These are phyloP conservation scores for Siniperca obscura DNA, from an alignment of 2,797 vertebrate genomes.

Conservation along the genomic window DNA sequence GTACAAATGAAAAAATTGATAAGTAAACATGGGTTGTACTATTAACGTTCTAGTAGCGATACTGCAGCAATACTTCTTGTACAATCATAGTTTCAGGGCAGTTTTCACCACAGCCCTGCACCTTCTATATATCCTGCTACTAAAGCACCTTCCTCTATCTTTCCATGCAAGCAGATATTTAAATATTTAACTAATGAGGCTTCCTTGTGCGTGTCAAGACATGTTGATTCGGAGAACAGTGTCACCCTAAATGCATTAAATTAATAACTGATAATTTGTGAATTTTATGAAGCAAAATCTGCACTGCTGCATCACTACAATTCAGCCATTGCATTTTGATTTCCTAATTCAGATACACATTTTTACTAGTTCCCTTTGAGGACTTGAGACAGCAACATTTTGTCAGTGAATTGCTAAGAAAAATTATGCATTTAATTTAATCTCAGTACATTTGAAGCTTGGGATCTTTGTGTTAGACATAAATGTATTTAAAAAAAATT, in stretches of 20 bases:
- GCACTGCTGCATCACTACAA: background rate
- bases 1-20: conserved; percentile 1
- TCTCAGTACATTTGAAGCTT: background rate
- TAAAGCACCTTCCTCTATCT: conserved; percentile 32
- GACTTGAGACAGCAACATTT: background rate
- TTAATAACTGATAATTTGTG: conserved; percentile 13
- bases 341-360: background rate
- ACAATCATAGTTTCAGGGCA: conserved; percentile 59
- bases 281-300: conserved; percentile 14
- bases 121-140: conserved; percentile 30
- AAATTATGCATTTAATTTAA: background rate
- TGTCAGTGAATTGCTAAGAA: background rate
- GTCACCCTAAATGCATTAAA: conserved; percentile 27
- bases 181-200: conserved; percentile 37
- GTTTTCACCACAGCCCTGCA: conserved; percentile 52
- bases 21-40: conserved; percentile 28
- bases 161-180: conserved; percentile 37
- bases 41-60: conserved; percentile 16
- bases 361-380: background rate
- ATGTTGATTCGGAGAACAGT: conserved; percentile 24
- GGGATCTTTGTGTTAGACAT: background rate
- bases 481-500: background rate
- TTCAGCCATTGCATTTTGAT: background rate
- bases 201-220: conserved; percentile 11
- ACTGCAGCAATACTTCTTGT: conserved; percentile 44